Evolutionary conservation across 2,888 invertebrate species (phyloP), one percentile per base, ranked within the genome.

Genomic region (Hydroisotoma schaefferi): DNA sequence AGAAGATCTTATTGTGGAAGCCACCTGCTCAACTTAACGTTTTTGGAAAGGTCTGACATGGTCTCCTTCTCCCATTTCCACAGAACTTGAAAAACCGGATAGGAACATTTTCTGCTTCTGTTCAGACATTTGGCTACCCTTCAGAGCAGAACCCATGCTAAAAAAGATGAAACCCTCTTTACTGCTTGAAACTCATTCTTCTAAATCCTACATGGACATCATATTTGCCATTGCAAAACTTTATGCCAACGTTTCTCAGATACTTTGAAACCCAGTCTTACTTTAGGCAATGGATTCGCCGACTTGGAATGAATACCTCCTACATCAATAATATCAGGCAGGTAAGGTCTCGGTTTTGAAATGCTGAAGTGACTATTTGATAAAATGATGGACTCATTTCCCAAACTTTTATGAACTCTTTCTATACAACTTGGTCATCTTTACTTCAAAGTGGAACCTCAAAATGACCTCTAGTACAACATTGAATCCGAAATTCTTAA

Each of bases 131-230:
- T 80, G 80, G 74, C 82, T 82, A 37, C 81, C 80, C 23, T 79
- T 75, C 1, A 84, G 77, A 80, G 83, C 81, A 5, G 83, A 83
- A 10, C 83, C 83, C 70, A 83, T 81, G 65, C 81, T 82, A 77
- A 83, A 81, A 73, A 81, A 83, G 57, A 84, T 80, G 25, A 82
- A 78, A 15, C 82, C 82, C 56, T 81, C 78, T 18, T 74, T 73
- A 6, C 23, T 18, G 26, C 76, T 77, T 68, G 81, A 80, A 57
- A 81, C 65, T 46, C 80, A 74, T 12, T 74, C 73, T 71, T 80
- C 77, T 67, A 81, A 75, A 15, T 80, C 78, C 54, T 62, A 47
- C 15, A 51, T 27, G n/a, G n/a, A n/a, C n/a, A n/a, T n/a, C n/a
- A n/a, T n/a, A n/a, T n/a, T n/a, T n/a, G n/a, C n/a, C n/a, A n/a